Conservation (phyloP, 2,888 invertebrate genomes). For the Troilus luridus region DNA sequence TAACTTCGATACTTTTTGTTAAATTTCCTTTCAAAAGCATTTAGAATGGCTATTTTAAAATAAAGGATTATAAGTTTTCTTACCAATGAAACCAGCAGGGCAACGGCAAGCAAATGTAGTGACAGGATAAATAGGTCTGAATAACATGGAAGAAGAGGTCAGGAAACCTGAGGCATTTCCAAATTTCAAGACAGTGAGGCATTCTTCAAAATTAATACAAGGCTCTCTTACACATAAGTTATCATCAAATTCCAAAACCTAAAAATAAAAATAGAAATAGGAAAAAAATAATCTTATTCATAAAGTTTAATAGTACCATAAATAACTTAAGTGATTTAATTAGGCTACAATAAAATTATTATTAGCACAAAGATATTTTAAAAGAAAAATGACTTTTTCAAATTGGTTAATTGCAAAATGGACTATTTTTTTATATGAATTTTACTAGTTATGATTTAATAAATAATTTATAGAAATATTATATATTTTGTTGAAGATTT, state of each 20-base stretch:
- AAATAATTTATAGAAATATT: neutral
- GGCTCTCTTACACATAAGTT: conserved; percentile 96
- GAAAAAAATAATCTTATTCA: neutral
- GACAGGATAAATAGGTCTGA: conserved; percentile 94
- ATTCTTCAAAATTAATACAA: conserved; percentile 94
- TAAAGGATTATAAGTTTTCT: conserved; percentile 59
- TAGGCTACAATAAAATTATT: neutral
- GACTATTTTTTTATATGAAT: neutral
- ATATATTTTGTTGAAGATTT: neutral
- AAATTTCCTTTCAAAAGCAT: too few relatives aligned
- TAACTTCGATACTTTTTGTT: too few relatives aligned
- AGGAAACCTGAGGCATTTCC: conserved; percentile 94
- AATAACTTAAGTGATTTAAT: neutral
- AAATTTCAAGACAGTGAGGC: conserved; percentile 91
- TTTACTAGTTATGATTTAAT: neutral
- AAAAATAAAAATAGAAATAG: conserved; percentile 56
- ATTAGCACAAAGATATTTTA: neutral
- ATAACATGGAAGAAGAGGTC: conserved; percentile 89
- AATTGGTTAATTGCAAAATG: neutral
- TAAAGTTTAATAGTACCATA: neutral
- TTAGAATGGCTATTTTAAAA: too few relatives aligned
- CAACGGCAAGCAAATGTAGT: conserved; percentile 95
- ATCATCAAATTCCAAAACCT: conserved; percentile 95
- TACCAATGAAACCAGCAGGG: conserved; percentile 90
- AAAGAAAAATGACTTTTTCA: neutral